Base-by-base conservation (phyloP, 2,888 invertebrate genomes). In the Phragmatobia fuliginosa region DNA sequence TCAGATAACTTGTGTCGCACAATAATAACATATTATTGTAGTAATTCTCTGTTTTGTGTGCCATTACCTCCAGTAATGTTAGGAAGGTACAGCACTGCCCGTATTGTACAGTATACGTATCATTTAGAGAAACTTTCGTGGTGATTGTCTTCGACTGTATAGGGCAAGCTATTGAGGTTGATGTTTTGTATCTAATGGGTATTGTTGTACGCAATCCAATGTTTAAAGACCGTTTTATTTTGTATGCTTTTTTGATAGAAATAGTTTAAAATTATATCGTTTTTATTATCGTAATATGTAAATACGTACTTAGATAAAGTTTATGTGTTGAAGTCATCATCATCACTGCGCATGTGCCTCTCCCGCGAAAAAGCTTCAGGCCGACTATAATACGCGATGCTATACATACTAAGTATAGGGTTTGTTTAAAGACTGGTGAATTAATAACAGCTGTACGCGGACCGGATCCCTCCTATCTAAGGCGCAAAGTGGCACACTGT, bases 21-120 rank as follows among this genome's bases (percentile, higher is more conserved):
- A 88, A 90, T 93, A 92, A 93, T 93, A 93, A 94, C 93, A 91
- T 92, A 91, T 91, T 90, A 93, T 93, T 93, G 93, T 78, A 78
- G 88, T 91, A 91, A 92, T 91, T 82, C 85, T 80, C 84, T 82
- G 87, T 84, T 88, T 86, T 87, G 87, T 88, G 82, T 84, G 81
- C 79, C 81, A 80, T 82, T 82, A 87, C 87, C 85, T 82, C 77
- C 83, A 73, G 81, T 88, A 90, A 86, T 88, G 72, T 59, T 66
- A 78, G 68, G 71, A 74, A 71, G 77, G 76, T 74, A 68, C 38
- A 52, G n/a, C 67, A 69, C 63, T 76, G 72, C 69, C 82, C 77
- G 76, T 68, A 67, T 77, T 76, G 65, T 38, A 68, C 49, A 66
- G 71, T 68, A 69, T 70, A 71, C 62, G 64, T 77, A 72, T 75